Evolutionary conservation across 2,113 vertebrate species (phyloP), one percentile per base, ranked within the genome.

Genomic region (Equus quagga): DNA sequence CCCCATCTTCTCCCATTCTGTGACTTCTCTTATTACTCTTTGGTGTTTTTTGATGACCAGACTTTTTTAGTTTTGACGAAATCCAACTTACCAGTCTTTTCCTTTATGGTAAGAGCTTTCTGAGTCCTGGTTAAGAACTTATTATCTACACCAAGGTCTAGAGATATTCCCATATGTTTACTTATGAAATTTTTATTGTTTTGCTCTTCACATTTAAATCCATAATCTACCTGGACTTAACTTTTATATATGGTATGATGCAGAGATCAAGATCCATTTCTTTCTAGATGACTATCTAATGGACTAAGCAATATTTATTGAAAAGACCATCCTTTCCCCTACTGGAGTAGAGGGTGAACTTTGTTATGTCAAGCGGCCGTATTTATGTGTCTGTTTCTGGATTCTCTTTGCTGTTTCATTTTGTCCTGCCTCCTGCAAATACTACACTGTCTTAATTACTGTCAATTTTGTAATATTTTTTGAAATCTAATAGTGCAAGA

Each of bases 11-110:
- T 85, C 60, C 28, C 26, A 76, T 76, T 92, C 70, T 33, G 6
- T 75, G 67, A 80, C 26, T 83, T 62, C 51, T 51, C 33, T 76
- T 76, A 24, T 5, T 80, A 88, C 12, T 76, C 67, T 79, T 72
- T 36, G 41, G 9, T 86, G 8, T 41, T 84, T 69, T 95, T 54
- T 85, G 82, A 84, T 62, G 23, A 54, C 11, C 26, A 72, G 17
- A 91, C 54, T 44, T 44, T 56, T 54, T 92, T 78, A 46, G 44
- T 80, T 90, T 75, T 85, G 64, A 89, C 62, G n/a, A 97, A 94
- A 89, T 80, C 21, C 7, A 81, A 65, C 41, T 56, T 76, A 62
- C 23, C 11, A 41, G 36, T 86, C 67, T 83, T 89, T 88, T 58
- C 72, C 46, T 60, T 92, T 75, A 78, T 11, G 6, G 23, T 51